A percentile compares a stretch with the other conserved stretches of the same genome.
These are phyloP conservation scores for Tenrec ecaudatus DNA, from an alignment of 2,113 vertebrate genomes.

Conservation along the genomic window DNA sequence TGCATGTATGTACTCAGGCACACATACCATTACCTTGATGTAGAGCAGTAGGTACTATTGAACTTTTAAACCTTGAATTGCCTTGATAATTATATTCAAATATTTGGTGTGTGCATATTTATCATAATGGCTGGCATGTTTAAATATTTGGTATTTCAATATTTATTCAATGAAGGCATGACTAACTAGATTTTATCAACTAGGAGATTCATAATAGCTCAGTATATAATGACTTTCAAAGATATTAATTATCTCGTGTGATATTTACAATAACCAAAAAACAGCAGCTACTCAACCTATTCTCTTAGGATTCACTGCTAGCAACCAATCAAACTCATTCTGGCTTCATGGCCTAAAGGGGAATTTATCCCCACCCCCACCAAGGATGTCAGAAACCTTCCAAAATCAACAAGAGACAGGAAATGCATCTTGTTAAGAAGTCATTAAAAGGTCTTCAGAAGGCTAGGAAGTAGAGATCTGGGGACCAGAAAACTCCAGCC, in stretches of 20 bases:
- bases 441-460: neutral
- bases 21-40: neutral
- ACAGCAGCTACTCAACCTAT: neutral
- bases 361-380: neutral
- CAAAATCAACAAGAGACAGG: neutral
- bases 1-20: neutral
- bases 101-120: constrained; percentile 10
- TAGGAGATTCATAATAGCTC: neutral
- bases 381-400: neutral
- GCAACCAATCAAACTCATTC: neutral
- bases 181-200: constrained; percentile 22
- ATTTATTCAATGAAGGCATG: neutral
- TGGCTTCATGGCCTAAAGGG: neutral
- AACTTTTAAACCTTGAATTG: neutral
- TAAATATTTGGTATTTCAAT: constrained; percentile 36
- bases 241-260: neutral
- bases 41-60: neutral
- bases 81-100: constrained; percentile 4
- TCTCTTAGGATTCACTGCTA: neutral
- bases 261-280: neutral
- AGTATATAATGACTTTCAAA: neutral
- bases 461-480: neutral
- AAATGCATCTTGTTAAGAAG: neutral
- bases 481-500: neutral
- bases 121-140: neutral